These are phyloP conservation scores for Euleptes europaea DNA, from an alignment of 2,113 vertebrate genomes.

Conservation along the genomic window DNA sequence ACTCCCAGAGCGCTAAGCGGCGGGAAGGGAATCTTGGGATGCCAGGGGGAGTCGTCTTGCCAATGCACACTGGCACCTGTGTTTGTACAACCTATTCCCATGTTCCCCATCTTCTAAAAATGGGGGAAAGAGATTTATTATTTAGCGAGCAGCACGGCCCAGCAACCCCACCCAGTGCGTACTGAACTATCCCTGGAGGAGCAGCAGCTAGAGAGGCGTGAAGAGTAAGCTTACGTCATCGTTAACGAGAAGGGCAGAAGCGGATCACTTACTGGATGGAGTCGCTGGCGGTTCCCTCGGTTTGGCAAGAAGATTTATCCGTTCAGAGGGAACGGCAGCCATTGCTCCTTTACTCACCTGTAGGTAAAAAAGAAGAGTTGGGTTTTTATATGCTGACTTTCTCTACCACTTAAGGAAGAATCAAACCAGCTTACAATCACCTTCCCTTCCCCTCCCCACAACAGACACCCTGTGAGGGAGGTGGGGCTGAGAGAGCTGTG, in stretches of 20 bases:
- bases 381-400: too few species aligned
- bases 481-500: too few species aligned
- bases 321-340: not conserved
- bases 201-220: not conserved
- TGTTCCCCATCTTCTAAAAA: not conserved
- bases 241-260: not conserved
- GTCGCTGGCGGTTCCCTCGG: not conserved
- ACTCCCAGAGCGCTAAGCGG: not conserved
- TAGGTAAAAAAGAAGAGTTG: not conserved
- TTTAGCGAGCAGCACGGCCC: not conserved
- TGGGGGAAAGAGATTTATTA: not conserved
- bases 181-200: not conserved
- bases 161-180: not conserved
- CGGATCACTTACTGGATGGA: not conserved
- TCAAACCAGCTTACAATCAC: too few species aligned
- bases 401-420: too few species aligned
- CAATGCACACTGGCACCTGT: not conserved
- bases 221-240: not conserved
- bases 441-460: too few species aligned
- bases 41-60: not conserved
- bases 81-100: conserved; percentile 16
- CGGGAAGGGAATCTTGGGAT: not conserved
- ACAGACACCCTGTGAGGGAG: too few species aligned
- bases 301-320: not conserved
- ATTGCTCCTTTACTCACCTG: conserved; percentile 15